phyloP scores from a whole-genome alignment of 2,888 invertebrate species.

The Trissoscelio sp. region DNA sequence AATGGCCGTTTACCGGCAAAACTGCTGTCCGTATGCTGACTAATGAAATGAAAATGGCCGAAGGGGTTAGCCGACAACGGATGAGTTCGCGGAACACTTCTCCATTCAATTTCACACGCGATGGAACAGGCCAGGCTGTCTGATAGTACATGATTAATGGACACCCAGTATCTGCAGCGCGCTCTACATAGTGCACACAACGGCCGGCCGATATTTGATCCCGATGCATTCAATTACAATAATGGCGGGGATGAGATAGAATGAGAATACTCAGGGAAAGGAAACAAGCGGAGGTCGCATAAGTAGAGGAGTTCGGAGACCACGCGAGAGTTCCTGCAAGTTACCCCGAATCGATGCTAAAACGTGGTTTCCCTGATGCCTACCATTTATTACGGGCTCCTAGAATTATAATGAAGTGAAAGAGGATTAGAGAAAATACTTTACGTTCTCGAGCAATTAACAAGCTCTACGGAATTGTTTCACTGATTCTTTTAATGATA shows the following conservation, averaged over 20 bases:
- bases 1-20: conserved; percentile 53
- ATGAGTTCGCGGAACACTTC: conserved; percentile 73
- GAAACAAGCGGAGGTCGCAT: conserved; percentile 59
- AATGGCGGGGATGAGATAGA: conserved; percentile 70
- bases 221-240: conserved; percentile 78
- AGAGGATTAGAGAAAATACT: conserved; percentile 30
- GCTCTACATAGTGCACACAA: conserved; percentile 70
- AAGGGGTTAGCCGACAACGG: conserved; percentile 68
- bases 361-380: conserved; percentile 40
- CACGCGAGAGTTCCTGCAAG: conserved; percentile 50
- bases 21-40: conserved; percentile 64
- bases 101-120: conserved; percentile 79
- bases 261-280: conserved; percentile 49
- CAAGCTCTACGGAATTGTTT: conserved; percentile 17
- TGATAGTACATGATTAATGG: conserved; percentile 80
- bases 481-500: conserved; percentile 3
- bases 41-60: conserved; percentile 76
- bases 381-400: conserved; percentile 27
- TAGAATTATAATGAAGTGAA: conserved; percentile 46
- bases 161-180: conserved; percentile 74
- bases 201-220: conserved; percentile 76
- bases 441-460: conserved; percentile 28
- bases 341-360: conserved; percentile 46
- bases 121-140: conserved; percentile 75
- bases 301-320: conserved; percentile 55